Percentiles rank a stretch among this genome's conserved stretches.
These are phyloP conservation scores for Seriola dumerili DNA, from an alignment of 2,113 vertebrate species.

Conservation along the genomic window DNA sequence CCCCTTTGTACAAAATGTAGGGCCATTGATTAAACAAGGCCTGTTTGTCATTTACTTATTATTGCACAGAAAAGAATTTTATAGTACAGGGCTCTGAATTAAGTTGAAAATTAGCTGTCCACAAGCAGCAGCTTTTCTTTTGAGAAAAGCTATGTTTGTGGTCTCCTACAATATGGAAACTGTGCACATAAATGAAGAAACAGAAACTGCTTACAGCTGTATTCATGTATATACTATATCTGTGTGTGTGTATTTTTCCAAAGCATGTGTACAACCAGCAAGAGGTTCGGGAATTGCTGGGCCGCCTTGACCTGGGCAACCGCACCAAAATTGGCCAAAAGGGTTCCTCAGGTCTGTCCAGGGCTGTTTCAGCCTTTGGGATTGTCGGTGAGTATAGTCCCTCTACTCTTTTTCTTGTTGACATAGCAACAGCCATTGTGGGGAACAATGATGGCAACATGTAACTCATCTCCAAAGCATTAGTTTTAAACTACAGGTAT, in stretches of 20 bases:
- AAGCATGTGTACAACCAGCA: conserved; percentile 96
- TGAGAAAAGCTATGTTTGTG: neutral
- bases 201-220: neutral
- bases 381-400: conserved; percentile 90
- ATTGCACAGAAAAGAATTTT: neutral
- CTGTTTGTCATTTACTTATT: neutral
- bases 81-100: neutral
- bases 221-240: neutral
- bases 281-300: conserved; percentile 93
- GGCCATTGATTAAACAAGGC: conserved; percentile 16
- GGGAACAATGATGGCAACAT: neutral
- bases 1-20: neutral
- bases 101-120: neutral
- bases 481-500: neutral
- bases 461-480: conserved; percentile 12
- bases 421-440: neutral
- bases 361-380: conserved; percentile 92
- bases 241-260: conserved; percentile 12
- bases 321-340: conserved; percentile 96
- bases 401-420: neutral
- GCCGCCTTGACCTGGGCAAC: conserved; percentile 95
- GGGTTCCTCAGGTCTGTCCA: conserved; percentile 92
- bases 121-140: neutral
- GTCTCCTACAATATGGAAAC: too few relatives aligned
- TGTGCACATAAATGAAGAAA: neutral